These are phyloP conservation scores for Cochlearius cochlearius DNA, from an alignment of 2,113 vertebrate genomes.

Conservation along the genomic window DNA sequence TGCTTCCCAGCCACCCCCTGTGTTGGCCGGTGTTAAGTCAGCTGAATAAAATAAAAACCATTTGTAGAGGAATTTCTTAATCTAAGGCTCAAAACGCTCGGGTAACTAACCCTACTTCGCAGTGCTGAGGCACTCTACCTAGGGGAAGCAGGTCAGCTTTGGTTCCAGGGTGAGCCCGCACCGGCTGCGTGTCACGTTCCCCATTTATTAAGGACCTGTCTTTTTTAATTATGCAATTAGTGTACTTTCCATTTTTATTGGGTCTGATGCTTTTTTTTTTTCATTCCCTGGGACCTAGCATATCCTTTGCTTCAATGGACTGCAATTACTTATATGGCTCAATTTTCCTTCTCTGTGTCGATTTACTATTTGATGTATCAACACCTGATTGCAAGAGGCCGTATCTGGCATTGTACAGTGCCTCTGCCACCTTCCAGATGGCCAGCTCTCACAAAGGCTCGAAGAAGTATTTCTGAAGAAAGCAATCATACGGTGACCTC, in stretches of 20 bases:
- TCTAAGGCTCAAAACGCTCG: background rate
- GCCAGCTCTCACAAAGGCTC: background rate
- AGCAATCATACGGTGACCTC: background rate
- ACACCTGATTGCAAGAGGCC: background rate
- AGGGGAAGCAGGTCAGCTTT: background rate
- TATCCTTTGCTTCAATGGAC: background rate
- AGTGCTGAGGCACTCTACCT: background rate
- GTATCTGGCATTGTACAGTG: fast-evolving
- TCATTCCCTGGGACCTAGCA: background rate
- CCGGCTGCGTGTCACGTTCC: too few relatives aligned
- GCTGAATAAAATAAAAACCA: background rate
- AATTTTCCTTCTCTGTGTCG: background rate
- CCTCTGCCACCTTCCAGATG: background rate
- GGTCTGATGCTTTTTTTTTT: background rate
- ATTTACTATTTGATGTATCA: background rate
- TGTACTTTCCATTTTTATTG: background rate
- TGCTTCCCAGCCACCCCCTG: background rate
- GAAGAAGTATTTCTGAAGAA: background rate
- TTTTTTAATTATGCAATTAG: background rate
- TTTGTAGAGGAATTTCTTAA: background rate
- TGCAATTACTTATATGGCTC: background rate
- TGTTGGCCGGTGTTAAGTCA: background rate
- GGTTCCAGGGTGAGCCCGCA: background rate
- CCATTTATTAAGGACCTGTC: background rate
- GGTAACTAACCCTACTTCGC: background rate